Evolutionary conservation across 1,140 invertebrate species (phyloP), one percentile per base, ranked within the genome.

Genomic region (Aphis craccivora): DNA sequence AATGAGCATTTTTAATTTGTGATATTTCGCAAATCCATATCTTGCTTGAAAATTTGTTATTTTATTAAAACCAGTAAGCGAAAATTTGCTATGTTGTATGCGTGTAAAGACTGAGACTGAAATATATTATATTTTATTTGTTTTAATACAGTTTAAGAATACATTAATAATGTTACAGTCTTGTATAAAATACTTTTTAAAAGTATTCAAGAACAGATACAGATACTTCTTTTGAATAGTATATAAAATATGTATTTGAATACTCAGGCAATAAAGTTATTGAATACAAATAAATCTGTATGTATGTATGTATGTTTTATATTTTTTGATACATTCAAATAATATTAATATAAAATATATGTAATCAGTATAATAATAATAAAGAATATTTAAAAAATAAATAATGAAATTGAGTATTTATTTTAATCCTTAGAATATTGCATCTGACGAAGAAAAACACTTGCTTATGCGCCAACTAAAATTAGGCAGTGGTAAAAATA

Each of bases 381-480:
- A 60, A 60, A 60, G 7, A 60, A n/a, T 18, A 76, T 84, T 84
- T 84, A 83, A 20, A 25, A 86, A 86, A 81, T 81, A 20, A 37
- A 37, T 37, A 81, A 14, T 11, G 14, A 25, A 43, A 86, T 35
- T 86, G 8, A 23, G 23, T 25, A 43, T 40, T 40, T 30, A 23
- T 43, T 43, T 86, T 45, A 23, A 25, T 60, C 55, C 55, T 60
- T 35, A 86, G 83, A 86, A 86, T 43, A 86, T 86, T 86, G 40
- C 20, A 35, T 86, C 83, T 43, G 40, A 43, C 14, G 83, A 86
- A 86, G 83, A 86, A 35, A 86, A 86, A 25, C 40, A 86, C 40
- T 86, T 86, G 25, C 20, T 86, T 86, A 86, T 86, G 83, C 83
- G 83, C 9, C 83, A 43, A 86, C 40, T 86, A 43, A 43, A 86